Percentiles rank a stretch among this genome's conserved stretches.
Conservation (phyloP, 2,888 invertebrate genomes). For the Cenopis cana region DNA sequence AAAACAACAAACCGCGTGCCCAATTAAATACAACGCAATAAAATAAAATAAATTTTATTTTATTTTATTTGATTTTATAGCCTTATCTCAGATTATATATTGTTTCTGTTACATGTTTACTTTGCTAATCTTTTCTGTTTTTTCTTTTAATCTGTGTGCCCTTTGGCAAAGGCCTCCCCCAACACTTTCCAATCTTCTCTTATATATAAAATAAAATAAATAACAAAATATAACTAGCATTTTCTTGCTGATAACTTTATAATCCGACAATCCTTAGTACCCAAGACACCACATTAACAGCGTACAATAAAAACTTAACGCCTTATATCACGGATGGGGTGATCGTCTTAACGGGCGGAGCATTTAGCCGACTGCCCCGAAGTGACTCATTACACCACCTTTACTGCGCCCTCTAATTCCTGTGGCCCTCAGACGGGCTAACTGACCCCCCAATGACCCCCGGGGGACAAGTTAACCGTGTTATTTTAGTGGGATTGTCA, state of each 20-base stretch:
- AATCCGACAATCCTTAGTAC: not conserved
- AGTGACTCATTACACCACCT: conserved; percentile 80
- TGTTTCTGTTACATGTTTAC: too few species aligned
- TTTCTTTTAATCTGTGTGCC: too few species aligned
- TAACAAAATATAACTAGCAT: not conserved
- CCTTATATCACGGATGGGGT: conserved; percentile 35
- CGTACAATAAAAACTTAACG: conserved; percentile 41
- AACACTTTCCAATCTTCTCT: too few species aligned
- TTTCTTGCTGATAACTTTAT: not conserved
- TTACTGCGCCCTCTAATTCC: conserved; percentile 76
- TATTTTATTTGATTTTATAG: too few species aligned
- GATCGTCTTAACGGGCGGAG: conserved; percentile 46
- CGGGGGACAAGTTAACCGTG: conserved; percentile 72
- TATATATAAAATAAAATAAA: not conserved
- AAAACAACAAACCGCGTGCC: too few species aligned
- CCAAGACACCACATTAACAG: conserved; percentile 16
- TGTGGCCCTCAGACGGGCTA: conserved; percentile 76
- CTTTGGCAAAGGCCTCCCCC: too few species aligned
- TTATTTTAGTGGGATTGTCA: conserved; percentile 57
- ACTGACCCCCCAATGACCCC: conserved; percentile 79
- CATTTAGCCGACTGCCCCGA: conserved; percentile 67
- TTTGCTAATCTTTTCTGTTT: too few species aligned
- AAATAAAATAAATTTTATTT: too few species aligned
- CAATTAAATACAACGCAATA: too few species aligned
- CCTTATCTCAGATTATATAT: too few species aligned